Conservation (phyloP, 1,140 invertebrate genomes). For the Acromyrmex charruanus region DNA sequence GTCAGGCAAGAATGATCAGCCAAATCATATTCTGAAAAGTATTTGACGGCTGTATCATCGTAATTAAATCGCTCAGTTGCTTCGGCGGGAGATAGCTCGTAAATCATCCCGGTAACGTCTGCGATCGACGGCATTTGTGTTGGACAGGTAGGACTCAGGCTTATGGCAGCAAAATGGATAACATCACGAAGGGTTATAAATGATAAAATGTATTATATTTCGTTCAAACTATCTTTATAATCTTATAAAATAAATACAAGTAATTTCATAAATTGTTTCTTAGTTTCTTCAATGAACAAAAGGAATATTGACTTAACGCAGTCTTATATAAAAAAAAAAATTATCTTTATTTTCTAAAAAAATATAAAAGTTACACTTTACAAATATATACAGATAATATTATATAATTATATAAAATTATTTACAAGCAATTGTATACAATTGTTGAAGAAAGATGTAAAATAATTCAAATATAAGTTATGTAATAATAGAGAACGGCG, state of each 20-base stretch:
- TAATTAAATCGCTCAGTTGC: conserved; percentile 41
- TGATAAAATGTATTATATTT: conserved; percentile 7
- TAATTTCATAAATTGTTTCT: neutral
- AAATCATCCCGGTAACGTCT: conserved; percentile 41
- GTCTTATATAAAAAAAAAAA: neutral
- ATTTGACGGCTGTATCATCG: conserved; percentile 56
- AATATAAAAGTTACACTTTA: neutral
- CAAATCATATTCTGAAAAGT: conserved; percentile 47
- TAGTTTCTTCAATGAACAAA: neutral
- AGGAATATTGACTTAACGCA: neutral
- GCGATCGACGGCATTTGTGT: conserved; percentile 49
- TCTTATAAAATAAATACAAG: neutral
- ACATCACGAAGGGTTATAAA: conserved; percentile 32
- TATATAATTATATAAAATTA: neutral
- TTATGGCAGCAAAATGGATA: conserved; percentile 23
- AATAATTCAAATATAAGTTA: neutral
- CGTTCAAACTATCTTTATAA: neutral
- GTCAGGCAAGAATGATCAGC: neutral
- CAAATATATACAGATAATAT: neutral
- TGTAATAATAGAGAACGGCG: neutral
- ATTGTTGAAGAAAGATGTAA: neutral
- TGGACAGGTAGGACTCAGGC: conserved; percentile 29
- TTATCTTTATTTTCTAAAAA: neutral
- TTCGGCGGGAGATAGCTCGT: conserved; percentile 33
- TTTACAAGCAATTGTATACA: neutral